phyloP scores from a whole-genome alignment of 2,113 vertebrate genomes.

The Sciurus niger region DNA sequence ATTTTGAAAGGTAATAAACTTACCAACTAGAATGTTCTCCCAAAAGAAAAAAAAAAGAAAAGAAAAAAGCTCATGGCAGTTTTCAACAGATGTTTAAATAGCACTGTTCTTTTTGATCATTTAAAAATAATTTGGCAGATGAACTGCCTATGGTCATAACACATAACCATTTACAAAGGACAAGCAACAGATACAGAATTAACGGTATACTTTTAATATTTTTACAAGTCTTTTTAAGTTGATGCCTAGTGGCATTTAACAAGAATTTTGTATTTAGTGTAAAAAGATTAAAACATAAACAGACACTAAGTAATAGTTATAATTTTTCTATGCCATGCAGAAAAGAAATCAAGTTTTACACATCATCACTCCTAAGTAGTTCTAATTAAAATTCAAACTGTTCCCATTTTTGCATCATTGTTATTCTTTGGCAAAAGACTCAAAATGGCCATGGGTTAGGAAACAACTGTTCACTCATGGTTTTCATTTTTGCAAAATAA shows the following conservation, averaged over 20 bases:
- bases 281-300: conserved; percentile 72
- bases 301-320: conserved; percentile 65
- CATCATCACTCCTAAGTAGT: conserved; percentile 62
- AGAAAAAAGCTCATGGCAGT: conserved; percentile 22
- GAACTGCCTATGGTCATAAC: conserved; percentile 30
- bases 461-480: conserved; percentile 78
- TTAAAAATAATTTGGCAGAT: conserved; percentile 79
- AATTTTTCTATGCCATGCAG: conserved; percentile 73
- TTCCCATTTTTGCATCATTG: conserved; percentile 72
- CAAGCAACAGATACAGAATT: conserved; percentile 77
- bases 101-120: conserved; percentile 73
- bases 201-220: conserved; percentile 68
- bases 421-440: conserved; percentile 83
- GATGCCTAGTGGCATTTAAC: conserved; percentile 44
- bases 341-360: conserved; percentile 73
- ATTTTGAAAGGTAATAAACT: conserved; percentile 80
- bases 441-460: conserved; percentile 73
- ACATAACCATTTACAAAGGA: conserved; percentile 63
- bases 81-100: conserved; percentile 79
- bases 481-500: conserved; percentile 83
- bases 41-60: conserved; percentile 57
- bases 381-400: conserved; percentile 76
- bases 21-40: conserved; percentile 74
- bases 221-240: conserved; percentile 71
- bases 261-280: conserved; percentile 66